A percentile compares a stretch with the other conserved stretches of the same genome.
These are phyloP conservation scores for Eupithecia insigniata DNA, from an alignment of 2,888 invertebrate genomes.

Conservation along the genomic window DNA sequence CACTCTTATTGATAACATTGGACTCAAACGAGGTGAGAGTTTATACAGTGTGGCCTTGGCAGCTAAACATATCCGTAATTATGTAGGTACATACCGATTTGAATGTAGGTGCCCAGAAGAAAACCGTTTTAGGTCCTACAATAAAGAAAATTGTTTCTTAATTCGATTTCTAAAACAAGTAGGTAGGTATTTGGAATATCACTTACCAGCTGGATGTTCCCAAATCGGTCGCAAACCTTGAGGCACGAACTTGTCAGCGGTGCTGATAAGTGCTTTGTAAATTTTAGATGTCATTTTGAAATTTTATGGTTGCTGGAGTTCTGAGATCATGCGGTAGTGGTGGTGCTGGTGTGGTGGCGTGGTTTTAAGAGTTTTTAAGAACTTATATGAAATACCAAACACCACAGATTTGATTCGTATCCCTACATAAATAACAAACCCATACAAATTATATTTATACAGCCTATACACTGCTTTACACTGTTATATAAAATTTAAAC, in stretches of 20 bases:
- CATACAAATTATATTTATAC: too few species aligned
- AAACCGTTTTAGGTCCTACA: slow-evolving; percentile 98
- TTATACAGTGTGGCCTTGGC: slow-evolving; percentile 61
- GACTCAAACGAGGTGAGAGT: slow-evolving; percentile 65
- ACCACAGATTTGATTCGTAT: too few species aligned
- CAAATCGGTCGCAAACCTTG: slow-evolving; percentile 93
- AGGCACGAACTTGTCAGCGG: slow-evolving; percentile 91
- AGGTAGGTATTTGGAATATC: not conserved
- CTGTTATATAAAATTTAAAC: too few species aligned
- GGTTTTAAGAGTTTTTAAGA: too few species aligned
- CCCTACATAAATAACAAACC: too few species aligned
- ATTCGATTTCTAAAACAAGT: not conserved
- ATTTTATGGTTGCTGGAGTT: slow-evolving; percentile 27
- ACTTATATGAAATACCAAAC: too few species aligned
- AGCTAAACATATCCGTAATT: slow-evolving; percentile 50
- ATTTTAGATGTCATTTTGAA: slow-evolving; percentile 81
- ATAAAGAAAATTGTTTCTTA: slow-evolving; percentile 19
- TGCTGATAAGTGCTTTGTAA: slow-evolving; percentile 84
- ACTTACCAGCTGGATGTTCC: slow-evolving; percentile 97
- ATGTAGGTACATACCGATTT: slow-evolving; percentile 96
- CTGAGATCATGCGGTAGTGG: too few species aligned
- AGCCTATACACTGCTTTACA: too few species aligned
- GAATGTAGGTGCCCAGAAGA: slow-evolving; percentile 98
- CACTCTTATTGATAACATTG: slow-evolving; percentile 46
- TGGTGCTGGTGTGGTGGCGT: too few species aligned